These are phyloP conservation scores for Halocynthia roretzi DNA, from an alignment of 23 tunicate genomes.

Conservation along the genomic window DNA sequence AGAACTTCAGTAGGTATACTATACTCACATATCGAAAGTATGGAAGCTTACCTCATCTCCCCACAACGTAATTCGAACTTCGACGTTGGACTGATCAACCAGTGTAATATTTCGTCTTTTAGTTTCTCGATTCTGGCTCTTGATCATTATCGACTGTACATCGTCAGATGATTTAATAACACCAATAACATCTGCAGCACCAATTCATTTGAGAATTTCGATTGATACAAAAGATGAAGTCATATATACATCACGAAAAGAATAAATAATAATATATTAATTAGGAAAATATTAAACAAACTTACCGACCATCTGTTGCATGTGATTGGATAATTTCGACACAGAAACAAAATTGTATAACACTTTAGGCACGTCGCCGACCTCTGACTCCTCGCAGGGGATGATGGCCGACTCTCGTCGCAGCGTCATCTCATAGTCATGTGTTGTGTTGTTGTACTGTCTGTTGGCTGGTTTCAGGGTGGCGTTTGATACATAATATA, in stretches of 20 bases:
- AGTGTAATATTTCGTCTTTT: conserved; percentile 50
- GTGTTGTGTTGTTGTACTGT: conserved; percentile 79
- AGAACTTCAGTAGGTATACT: background rate
- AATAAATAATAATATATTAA: background rate
- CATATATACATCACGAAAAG: conserved; percentile 1
- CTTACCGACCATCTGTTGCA: conserved; percentile 60
- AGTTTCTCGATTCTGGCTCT: conserved; percentile 84
- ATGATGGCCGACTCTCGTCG: conserved; percentile 53
- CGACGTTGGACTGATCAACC: conserved; percentile 67
- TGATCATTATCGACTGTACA: conserved; percentile 59
- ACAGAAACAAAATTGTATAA: conserved; percentile 62
- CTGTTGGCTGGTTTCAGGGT: conserved; percentile 83
- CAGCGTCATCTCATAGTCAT: conserved; percentile 93
- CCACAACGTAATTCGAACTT: conserved; percentile 79
- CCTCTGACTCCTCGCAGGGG: conserved; percentile 56
- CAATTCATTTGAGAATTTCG: background rate
- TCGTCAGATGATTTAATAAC: conserved; percentile 73
- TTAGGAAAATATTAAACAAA: background rate
- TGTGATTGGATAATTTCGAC: conserved; percentile 32
- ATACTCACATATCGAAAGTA: no score
- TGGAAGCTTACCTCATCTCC: conserved; percentile 46
- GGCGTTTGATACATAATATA: conserved; percentile 66
- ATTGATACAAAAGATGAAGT: background rate
- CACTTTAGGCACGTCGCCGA: conserved; percentile 49
- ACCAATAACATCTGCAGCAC: conserved; percentile 66